Evolutionary conservation across 2,797 vertebrate genomes (phyloP), one percentile per base, ranked within the genome.

Genomic region (Simalia tracyae): DNA sequence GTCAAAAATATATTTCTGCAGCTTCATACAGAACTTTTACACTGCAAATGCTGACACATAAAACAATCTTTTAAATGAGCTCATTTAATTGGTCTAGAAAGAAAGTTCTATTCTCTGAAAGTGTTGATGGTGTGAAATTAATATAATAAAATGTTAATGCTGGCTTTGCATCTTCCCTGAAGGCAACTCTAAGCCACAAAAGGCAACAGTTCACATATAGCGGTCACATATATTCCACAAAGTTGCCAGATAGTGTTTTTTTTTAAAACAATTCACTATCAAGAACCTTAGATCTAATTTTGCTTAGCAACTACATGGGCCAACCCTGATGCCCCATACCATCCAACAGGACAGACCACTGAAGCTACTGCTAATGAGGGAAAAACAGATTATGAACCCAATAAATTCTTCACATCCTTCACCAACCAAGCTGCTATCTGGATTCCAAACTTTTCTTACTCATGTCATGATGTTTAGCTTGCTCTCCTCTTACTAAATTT

Each of bases 71-170:
- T 93, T 66, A 31, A 90, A 46, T 10, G 15, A 22, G 89, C 14
- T 87, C 12, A 76, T 26, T 94, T 86, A 86, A 88, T 93, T 90
- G 24, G 72, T 28, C 86, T 90, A 94, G 50, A 24, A 42, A 87
- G 42, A 89, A 91, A 87, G 87, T 64, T 60, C 76, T 2, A 76
- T 54, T 84, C 61, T 26, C 88, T 59, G 87, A 76, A 0, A 92
- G 90, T 89, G n/a, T 76, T 94, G 93, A 81, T 68, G 54, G 24
- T 57, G n/a, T 10, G 84, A 89, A 28, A 24, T 57, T 92, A 92
- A 87, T 92, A 90, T 90, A 92, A 92, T 92, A 92, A 92, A 76
- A 86, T 85, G 86, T 90, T 87, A 90, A 87, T 87, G 88, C 88
- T 87, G 88, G 19, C 90, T 87, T 87, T 92, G 92, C 88, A 90